phyloP scores from a whole-genome alignment of 1,140 invertebrate species.

The Theocolax elegans region DNA sequence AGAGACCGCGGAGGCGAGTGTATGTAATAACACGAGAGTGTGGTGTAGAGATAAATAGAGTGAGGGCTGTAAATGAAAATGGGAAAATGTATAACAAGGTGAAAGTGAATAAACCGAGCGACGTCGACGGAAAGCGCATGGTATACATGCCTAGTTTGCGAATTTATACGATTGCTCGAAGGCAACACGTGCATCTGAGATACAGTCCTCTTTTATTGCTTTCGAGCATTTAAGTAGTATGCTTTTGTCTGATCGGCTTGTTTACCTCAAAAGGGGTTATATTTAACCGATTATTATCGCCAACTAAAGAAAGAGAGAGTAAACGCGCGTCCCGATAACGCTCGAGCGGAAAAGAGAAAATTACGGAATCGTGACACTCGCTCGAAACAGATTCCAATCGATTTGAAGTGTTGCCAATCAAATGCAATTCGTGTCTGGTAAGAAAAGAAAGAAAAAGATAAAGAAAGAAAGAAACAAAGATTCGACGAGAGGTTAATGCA shows the following conservation, averaged over 20 bases:
- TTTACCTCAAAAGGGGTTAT: not conserved
- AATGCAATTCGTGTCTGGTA: not conserved
- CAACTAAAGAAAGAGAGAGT: not conserved
- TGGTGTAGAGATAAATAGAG: too few species aligned
- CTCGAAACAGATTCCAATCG: not conserved
- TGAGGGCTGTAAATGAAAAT: too few species aligned
- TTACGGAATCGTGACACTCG: conserved; percentile 16
- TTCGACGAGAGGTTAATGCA: not conserved
- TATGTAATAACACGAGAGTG: too few species aligned
- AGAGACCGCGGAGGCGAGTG: too few species aligned
- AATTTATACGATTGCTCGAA: too few species aligned
- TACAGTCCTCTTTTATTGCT: not conserved
- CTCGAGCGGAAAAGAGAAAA: not conserved
- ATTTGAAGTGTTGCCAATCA: not conserved
- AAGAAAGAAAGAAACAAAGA: too few species aligned
- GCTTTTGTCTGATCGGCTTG: not conserved
- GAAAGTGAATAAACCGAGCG: too few species aligned
- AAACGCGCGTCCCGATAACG: not conserved
- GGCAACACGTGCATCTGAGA: not conserved
- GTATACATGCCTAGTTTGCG: too few species aligned
- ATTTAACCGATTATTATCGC: not conserved
- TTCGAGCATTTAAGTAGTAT: not conserved
- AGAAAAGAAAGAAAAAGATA: not conserved
- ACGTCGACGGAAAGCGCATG: too few species aligned
- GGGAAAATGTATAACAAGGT: too few species aligned